Evolutionary conservation across 1,140 invertebrate genomes (phyloP).

Genomic region (Eupeodes corollae): DNA sequence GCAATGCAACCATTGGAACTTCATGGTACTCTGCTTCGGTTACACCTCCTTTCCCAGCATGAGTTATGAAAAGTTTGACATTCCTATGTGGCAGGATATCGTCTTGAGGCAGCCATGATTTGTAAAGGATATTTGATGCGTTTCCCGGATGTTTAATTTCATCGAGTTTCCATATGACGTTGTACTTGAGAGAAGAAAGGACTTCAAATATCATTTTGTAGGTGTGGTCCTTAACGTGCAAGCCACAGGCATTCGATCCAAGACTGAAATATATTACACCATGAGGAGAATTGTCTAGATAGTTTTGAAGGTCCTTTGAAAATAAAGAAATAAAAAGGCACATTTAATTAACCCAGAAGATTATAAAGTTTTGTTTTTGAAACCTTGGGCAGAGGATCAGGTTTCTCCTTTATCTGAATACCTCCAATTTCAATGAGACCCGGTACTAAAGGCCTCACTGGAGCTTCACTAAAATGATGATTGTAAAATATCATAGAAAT

Average conservation of each 20-base stretch:
- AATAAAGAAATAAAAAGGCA: constrained; percentile 1
- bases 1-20: constrained; percentile 28
- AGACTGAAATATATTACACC: constrained; percentile 49
- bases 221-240: too few relatives aligned
- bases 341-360: neutral
- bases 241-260: constrained; percentile 10
- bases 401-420: constrained; percentile 35
- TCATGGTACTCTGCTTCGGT: constrained; percentile 30
- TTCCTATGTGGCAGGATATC: constrained; percentile 34
- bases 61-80: constrained; percentile 42
- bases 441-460: constrained; percentile 33
- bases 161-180: constrained; percentile 47
- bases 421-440: constrained; percentile 38
- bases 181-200: constrained; percentile 37
- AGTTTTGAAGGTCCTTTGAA: constrained; percentile 38
- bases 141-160: constrained; percentile 26
- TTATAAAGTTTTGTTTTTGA: neutral
- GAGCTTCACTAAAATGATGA: constrained; percentile 30
- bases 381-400: constrained; percentile 33
- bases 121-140: constrained; percentile 40
- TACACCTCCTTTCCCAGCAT: constrained; percentile 44
- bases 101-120: constrained; percentile 44
- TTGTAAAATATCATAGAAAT: constrained; percentile 28
- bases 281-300: constrained; percentile 36
- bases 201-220: constrained; percentile 24